Evolutionary conservation across 2,113 vertebrate species (phyloP), one percentile per base, ranked within the genome.

Genomic region (Eolophus roseicapilla): DNA sequence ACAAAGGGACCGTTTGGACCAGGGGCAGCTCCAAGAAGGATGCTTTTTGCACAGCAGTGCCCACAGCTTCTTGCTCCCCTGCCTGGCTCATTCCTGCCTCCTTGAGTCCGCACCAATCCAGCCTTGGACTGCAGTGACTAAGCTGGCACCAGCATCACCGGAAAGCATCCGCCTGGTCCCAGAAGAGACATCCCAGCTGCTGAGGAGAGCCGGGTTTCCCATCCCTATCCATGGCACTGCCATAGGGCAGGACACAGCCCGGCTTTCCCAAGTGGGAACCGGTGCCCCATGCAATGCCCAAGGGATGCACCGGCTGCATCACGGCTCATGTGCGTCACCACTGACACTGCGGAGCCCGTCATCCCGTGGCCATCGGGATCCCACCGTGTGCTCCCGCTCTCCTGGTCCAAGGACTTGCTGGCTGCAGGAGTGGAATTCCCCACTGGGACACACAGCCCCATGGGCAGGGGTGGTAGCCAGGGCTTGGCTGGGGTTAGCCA

Each of bases 101-200:
- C 1, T 35, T 0, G 4, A 82, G 49, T 65, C 35, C 0, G 0
- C 41, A 68, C 21, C 63, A 69, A 19, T 64, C 71, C 0, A 0
- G 9, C 64, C 64, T 59, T 67, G 69, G 86, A 46, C 73, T 59
- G 67, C 76, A 77, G 44, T 0, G 0, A 24, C 27, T 16, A 6
- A 7, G 20, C 31, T 63, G 65, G 50, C 37, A 70, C 3, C 3
- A 25, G 59, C 82, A 41, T 52, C n/a, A 33, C 41, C 3, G 50
- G 28, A 71, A 90, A 75, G 28, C 69, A 25, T 44, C 70, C 2
- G 0, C 8, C 35, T 0, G 0, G 27, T 29, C 53, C 44, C 11
- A 49, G 90, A 62, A 60, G 46, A 68, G 28, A 39, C 21, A 23
- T 71, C 67, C 47, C 75, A 63, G 62, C 82, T 73, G 69, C 64